phyloP scores from a whole-genome alignment of 2,113 vertebrate species.

The Paraplagusia blochii region DNA sequence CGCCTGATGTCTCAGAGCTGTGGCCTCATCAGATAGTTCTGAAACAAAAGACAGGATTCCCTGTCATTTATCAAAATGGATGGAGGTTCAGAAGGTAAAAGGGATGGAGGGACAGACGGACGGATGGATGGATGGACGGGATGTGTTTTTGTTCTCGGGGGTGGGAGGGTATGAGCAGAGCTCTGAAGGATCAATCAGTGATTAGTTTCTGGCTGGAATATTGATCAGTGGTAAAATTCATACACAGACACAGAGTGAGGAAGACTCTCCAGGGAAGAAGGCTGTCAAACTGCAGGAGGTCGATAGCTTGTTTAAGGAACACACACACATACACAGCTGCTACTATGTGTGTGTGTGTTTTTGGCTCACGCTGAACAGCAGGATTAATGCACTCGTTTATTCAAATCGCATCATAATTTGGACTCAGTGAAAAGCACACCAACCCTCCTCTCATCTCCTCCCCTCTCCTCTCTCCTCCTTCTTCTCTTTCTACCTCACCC shows the following conservation, averaged over 20 bases:
- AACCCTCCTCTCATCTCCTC: background rate
- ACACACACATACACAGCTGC: slow-evolving; percentile 10
- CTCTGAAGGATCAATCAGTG: slow-evolving; percentile 31
- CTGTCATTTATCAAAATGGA: background rate
- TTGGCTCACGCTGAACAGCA: slow-evolving; percentile 16
- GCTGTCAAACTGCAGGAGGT: slow-evolving; percentile 15
- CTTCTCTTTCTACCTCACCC: too few relatives aligned
- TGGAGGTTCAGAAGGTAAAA: background rate
- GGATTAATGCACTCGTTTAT: slow-evolving; percentile 28
- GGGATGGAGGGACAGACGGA: background rate
- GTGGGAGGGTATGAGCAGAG: background rate
- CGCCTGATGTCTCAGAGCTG: too few relatives aligned
- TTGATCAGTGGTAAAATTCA: slow-evolving; percentile 25
- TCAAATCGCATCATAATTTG: slow-evolving; percentile 35
- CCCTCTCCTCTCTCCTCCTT: background rate
- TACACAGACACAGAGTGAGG: background rate
- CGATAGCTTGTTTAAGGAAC: slow-evolving; percentile 11
- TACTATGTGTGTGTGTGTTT: background rate
- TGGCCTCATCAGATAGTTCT: too few relatives aligned
- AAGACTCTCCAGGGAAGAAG: background rate
- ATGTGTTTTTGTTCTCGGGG: slow-evolving; percentile 9
- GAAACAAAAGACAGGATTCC: background rate
- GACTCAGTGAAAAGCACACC: slow-evolving; percentile 20
- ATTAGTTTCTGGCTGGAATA: slow-evolving; percentile 38
- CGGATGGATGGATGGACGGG: background rate